Evolutionary conservation across 2,797 vertebrate species (phyloP).

Genomic region (Lepidocolaptes lacrymiger): DNA sequence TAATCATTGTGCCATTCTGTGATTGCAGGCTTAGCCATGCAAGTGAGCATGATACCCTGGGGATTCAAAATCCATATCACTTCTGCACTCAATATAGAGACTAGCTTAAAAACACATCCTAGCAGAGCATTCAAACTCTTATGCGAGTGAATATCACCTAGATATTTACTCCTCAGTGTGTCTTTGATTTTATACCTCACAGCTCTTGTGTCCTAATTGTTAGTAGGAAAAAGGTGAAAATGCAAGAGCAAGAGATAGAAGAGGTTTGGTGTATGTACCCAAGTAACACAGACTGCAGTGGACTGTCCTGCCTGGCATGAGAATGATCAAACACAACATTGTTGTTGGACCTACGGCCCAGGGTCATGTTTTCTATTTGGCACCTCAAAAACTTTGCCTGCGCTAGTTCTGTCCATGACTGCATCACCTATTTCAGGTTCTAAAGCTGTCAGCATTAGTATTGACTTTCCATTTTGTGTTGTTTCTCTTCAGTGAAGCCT

Average conservation of each 20-base stretch:
- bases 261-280: not conserved
- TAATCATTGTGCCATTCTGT: not conserved
- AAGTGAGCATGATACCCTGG: not conserved
- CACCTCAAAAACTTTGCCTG: not conserved
- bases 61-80: not conserved
- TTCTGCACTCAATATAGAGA: not conserved
- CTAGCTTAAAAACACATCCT: not conserved
- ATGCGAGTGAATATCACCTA: accelerated
- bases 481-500: not conserved
- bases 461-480: not conserved
- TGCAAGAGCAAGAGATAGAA: not conserved
- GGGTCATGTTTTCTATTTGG: not conserved
- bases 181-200: not conserved
- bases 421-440: not conserved
- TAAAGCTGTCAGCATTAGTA: not conserved
- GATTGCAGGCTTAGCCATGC: not conserved
- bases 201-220: not conserved
- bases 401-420: not conserved
- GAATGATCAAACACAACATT: not conserved
- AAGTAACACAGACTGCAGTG: not conserved
- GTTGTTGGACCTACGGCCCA: not conserved
- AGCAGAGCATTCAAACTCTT: not conserved
- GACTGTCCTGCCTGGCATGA: not conserved
- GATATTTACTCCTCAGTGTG: not conserved
- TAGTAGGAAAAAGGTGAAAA: not conserved